These are phyloP conservation scores for Drosophila guanche DNA, from an alignment of 1,140 invertebrate genomes.

Conservation along the genomic window DNA sequence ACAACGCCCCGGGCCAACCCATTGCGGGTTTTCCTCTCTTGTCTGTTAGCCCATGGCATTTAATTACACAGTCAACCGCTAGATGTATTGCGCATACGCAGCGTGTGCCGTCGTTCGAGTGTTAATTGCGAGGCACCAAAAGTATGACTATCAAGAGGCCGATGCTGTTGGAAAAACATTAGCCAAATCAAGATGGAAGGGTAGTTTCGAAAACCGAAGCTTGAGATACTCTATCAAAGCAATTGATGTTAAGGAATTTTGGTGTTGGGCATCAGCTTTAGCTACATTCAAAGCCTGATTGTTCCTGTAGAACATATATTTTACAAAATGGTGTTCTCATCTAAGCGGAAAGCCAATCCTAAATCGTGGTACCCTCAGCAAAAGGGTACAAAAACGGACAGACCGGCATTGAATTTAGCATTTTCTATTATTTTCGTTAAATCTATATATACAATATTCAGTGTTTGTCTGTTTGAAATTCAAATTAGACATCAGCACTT, in stretches of 20 bases:
- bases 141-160: slow-evolving; percentile 63
- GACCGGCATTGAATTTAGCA: too few relatives aligned
- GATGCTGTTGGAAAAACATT: slow-evolving; percentile 41
- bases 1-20: slow-evolving; percentile 44
- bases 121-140: slow-evolving; percentile 67
- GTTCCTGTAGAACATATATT: too few relatives aligned
- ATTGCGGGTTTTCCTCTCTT: slow-evolving; percentile 2
- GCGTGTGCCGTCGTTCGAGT: slow-evolving; percentile 62
- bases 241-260: too few relatives aligned
- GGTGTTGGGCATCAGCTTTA: too few relatives aligned
- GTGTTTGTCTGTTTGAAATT: slow-evolving; percentile 71
- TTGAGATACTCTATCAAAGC: too few relatives aligned
- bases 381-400: not conserved
- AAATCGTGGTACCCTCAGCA: not conserved
- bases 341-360: too few relatives aligned
- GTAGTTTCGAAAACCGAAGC: not conserved
- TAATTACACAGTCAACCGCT: slow-evolving; percentile 38
- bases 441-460: slow-evolving; percentile 11
- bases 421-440: slow-evolving; percentile 37
- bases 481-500: slow-evolving; percentile 78
- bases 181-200: slow-evolving; percentile 6
- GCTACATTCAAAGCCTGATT: too few relatives aligned
- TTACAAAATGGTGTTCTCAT: too few relatives aligned
- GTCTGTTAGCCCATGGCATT: slow-evolving; percentile 40
- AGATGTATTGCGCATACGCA: slow-evolving; percentile 65